Evolutionary conservation across 92 coral and sea anemone genomes (phyloP), one percentile per base, ranked within the genome.

Genomic region (Scolanthus callimorphus): DNA sequence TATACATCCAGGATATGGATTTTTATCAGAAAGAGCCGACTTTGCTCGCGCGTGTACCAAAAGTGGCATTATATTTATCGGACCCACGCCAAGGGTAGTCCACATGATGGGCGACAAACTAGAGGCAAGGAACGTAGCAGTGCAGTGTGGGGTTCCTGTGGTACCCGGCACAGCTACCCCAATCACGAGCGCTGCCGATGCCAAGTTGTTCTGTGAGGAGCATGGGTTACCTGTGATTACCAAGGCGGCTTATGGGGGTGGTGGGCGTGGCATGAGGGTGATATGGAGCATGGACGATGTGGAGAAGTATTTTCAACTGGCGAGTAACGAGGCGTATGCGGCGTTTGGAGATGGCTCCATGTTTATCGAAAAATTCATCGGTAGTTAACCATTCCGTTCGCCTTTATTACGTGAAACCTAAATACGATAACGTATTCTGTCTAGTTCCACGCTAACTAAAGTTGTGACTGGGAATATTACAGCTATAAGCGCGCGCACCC

Each of bases 221-320:
- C 85, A 94, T 63, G 96, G 96, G 21, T 44, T 94, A 19, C 99
- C 99, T 22, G 97, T 94, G 45, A 94, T 94, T 22, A 77, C 96
- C 45, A 94, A 94, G 57, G 99, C 99, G 9, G 99, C 99, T 0
- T 94, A 76, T 30, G 99, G 99, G 4, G 99, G 99, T n/a, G 99
- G 99, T 3, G 99, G 99, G 52, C 94, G 99, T 48, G 99, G 99
- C 29, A 94, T 94, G 99, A 80, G 99, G 51, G 97, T 94, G 13
- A 86, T 94, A 25, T 77, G 85, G 38, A 76, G 61, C 27, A 68
- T 94, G 70, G 99, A 84, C 29, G 99, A 94, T 31, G 86, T 94
- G 9, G 99, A 94, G 17, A 95, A 94, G 69, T 65, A 48, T 57
- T 94, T 94, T 48, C 58, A 66, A 29, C 55, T 94, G 44, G 99